Evolutionary conservation across 2,797 vertebrate genomes (phyloP).

Genomic region (Crax fasciolata): DNA sequence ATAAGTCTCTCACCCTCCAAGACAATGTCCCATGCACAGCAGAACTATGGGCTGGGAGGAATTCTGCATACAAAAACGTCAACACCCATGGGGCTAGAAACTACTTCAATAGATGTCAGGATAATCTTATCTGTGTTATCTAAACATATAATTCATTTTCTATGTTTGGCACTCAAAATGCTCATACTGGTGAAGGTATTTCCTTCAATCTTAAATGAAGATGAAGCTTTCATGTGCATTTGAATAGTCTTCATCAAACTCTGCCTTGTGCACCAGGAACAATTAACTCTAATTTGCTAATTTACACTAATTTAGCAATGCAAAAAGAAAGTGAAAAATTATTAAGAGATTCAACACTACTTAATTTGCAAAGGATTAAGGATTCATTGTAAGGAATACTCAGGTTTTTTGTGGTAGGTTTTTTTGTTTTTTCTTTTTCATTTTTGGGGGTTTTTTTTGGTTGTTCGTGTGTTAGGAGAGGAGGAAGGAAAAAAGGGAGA

Average conservation of each 20-base stretch:
- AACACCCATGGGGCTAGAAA: not conserved
- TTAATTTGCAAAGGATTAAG: constrained; percentile 12
- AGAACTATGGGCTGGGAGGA: not conserved
- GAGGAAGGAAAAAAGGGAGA: not conserved
- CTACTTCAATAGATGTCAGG: not conserved
- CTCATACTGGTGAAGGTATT: not conserved
- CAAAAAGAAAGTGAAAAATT: constrained; percentile 4
- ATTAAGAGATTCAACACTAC: not conserved
- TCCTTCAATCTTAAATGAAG: not conserved
- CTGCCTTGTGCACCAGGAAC: not conserved
- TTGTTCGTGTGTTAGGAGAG: not conserved
- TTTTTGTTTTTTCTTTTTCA: not conserved
- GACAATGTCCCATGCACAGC: not conserved
- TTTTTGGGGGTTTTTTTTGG: not conserved
- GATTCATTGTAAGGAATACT: not conserved
- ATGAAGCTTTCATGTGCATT: not conserved
- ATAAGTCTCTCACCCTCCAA: not conserved
- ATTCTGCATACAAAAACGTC: not conserved
- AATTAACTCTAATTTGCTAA: not conserved
- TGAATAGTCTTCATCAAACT: not conserved
- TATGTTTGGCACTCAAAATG: not conserved
- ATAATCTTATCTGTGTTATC: not conserved
- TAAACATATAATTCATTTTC: not conserved
- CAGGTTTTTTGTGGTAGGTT: not conserved
- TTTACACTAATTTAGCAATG: not conserved